Percentiles rank a stretch among this genome's conserved stretches.
These are phyloP conservation scores for Eurystomus gularis DNA, from an alignment of 2,113 vertebrate genomes.

Conservation along the genomic window DNA sequence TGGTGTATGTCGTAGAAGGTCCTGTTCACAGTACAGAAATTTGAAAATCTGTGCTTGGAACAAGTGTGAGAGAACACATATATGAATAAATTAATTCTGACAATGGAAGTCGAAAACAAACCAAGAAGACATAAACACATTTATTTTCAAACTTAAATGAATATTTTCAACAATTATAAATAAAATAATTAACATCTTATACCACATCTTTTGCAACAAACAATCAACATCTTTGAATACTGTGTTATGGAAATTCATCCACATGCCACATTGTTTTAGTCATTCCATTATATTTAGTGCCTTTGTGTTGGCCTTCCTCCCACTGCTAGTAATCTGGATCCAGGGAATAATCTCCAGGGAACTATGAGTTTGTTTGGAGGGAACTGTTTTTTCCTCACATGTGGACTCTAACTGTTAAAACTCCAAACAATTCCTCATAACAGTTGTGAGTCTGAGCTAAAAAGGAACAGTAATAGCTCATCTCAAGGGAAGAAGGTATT, in stretches of 20 bases:
- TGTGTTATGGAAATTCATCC: conserved; percentile 25
- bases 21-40: background rate
- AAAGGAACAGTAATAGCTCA: background rate
- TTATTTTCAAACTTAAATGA: conserved; percentile 53
- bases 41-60: background rate
- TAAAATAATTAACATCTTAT: conserved; percentile 37
- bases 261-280: conserved; percentile 43
- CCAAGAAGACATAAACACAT: conserved; percentile 18
- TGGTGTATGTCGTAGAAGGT: background rate
- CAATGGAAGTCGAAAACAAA: conserved; percentile 13
- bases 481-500: conserved; percentile 20
- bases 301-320: conserved; percentile 40
- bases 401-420: conserved; percentile 22
- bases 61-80: background rate
- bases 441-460: background rate
- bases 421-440: background rate
- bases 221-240: background rate
- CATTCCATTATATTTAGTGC: conserved; percentile 31
- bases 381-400: conserved; percentile 7
- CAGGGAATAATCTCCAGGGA: conserved; percentile 31
- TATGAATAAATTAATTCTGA: conserved; percentile 26
- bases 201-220: conserved; percentile 26
- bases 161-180: conserved; percentile 59
- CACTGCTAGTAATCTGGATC: conserved; percentile 29
- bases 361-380: conserved; percentile 25